Evolutionary conservation across 2,888 invertebrate genomes (phyloP).

Genomic region (Vanessa cardui): DNA sequence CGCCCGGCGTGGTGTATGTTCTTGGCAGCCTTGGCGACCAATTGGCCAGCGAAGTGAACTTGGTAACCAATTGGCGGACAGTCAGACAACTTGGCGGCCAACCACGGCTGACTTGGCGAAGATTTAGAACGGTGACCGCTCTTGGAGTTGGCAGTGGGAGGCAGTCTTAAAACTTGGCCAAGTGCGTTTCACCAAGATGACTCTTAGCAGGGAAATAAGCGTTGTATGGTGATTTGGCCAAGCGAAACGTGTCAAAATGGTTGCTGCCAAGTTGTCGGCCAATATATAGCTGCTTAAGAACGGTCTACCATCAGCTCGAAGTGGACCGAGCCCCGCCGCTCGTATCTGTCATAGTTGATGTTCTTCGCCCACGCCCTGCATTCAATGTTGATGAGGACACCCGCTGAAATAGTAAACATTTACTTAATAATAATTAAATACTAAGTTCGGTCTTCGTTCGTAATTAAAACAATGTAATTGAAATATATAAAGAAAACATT

Average conservation of each 20-base stretch:
- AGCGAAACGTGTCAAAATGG: conserved; percentile 38
- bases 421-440: no score
- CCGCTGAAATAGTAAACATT: conserved; percentile 78
- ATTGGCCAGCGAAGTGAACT: conserved; percentile 36
- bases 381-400: conserved; percentile 95
- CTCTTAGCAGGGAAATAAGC: conserved; percentile 34
- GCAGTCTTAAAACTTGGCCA: conserved; percentile 39
- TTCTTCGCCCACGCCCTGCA: conserved; percentile 97
- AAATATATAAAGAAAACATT: no score
- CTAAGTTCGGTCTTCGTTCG: no score
- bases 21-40: conserved; percentile 48
- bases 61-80: conserved; percentile 38
- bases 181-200: conserved; percentile 37
- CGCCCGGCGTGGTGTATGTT: conserved; percentile 47
- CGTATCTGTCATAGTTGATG: conserved; percentile 92
- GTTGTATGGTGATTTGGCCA: conserved; percentile 39
- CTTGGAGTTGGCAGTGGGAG: conserved; percentile 37
- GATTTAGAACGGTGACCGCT: conserved; percentile 23
- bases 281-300: conserved; percentile 57
- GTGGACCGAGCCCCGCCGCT: conserved; percentile 95
- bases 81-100: conserved; percentile 45
- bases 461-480: no score
- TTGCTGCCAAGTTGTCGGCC: conserved; percentile 40
- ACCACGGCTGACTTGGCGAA: conserved; percentile 37
- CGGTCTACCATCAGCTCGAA: conserved; percentile 96